Evolutionary conservation across 2,888 invertebrate genomes (phyloP), one percentile per base, ranked within the genome.

Genomic region (Micoletzkya japonica): DNA sequence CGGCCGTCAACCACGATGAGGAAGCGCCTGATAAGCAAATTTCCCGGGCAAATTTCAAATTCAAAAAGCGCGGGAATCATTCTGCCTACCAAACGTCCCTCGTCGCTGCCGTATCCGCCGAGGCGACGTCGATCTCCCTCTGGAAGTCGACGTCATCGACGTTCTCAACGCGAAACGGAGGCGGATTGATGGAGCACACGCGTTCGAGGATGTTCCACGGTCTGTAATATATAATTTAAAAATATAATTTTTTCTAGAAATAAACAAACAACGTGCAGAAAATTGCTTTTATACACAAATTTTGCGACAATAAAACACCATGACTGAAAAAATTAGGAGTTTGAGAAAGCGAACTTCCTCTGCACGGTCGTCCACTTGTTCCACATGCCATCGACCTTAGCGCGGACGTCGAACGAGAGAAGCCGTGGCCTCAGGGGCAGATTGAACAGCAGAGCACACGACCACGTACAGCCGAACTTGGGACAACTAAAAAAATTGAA

Each of bases 181-280:
- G 80, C 14, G 80, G 80, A 54, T 78, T 74, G 20, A 78, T 80
- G 17, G 78, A 78, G 44, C 80, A 80, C 0, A 77, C 77, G 36
- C 80, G 58, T 57, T 80, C 80, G 14, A 80, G 70, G n/a, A 80
- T 72, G 57, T 77, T 80, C 80, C 80, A 80, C n/a, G 75, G 77
- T 24, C 74, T 73, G 56, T 6, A 72, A n/a, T 36, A 24, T 3
- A 2, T 26, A 32, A 10, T n/a, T 60, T 30, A 37, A 10, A 36
- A n/a, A 36, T n/a, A n/a, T n/a, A n/a, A n/a, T n/a, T n/a, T n/a
- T 44, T 20, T 44, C 20, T 20, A 14, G 44, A 44, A 10, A 44
- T 10, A 44, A 20, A 10, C 10, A 20, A n/a, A 17, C 39, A 6
- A 39, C 3, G n/a, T 39, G 39, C 30, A 60, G 20, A 20, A 60